Evolutionary conservation across 2,888 invertebrate species (phyloP).

Genomic region (Dicyrtomina minuta): DNA sequence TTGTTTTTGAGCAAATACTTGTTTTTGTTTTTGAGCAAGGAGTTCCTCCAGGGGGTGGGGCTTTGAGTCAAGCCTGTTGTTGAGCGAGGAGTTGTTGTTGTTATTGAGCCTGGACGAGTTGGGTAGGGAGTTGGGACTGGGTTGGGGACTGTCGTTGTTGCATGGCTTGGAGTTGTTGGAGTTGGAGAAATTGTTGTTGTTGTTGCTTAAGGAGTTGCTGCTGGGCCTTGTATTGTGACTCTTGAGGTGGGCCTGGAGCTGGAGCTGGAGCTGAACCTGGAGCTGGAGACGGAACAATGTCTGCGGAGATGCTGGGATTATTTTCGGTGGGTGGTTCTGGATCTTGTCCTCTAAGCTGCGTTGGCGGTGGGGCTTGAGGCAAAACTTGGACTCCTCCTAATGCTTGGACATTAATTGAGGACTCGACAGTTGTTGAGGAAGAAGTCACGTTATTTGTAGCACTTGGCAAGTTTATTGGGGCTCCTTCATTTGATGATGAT

Average conservation of each 20-base stretch:
- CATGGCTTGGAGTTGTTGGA: conserved; percentile 20
- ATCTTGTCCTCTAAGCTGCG: not conserved
- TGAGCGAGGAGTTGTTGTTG: conserved; percentile 25
- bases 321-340: too few relatives aligned
- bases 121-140: conserved; percentile 16
- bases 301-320: too few relatives aligned
- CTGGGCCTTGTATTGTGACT: conserved; percentile 7
- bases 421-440: not conserved
- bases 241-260: not conserved
- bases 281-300: too few relatives aligned
- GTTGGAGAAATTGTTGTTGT: conserved; percentile 30
- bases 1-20: conserved; percentile 11
- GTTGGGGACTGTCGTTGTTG: conserved; percentile 24
- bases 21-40: conserved; percentile 13
- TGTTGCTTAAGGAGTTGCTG: conserved; percentile 30
- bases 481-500: conserved; percentile 18
- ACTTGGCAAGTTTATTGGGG: conserved; percentile 9
- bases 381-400: conserved; percentile 18
- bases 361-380: conserved; percentile 10
- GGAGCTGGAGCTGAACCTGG: too few relatives aligned
- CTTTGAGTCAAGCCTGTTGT: conserved; percentile 25
- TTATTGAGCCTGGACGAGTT: conserved; percentile 30
- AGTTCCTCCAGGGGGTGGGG: conserved; percentile 25
- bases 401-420: conserved; percentile 5
- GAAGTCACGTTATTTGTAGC: not conserved